Base-by-base conservation (phyloP, 2,888 invertebrate species). In the Liodrosophila aerea region DNA sequence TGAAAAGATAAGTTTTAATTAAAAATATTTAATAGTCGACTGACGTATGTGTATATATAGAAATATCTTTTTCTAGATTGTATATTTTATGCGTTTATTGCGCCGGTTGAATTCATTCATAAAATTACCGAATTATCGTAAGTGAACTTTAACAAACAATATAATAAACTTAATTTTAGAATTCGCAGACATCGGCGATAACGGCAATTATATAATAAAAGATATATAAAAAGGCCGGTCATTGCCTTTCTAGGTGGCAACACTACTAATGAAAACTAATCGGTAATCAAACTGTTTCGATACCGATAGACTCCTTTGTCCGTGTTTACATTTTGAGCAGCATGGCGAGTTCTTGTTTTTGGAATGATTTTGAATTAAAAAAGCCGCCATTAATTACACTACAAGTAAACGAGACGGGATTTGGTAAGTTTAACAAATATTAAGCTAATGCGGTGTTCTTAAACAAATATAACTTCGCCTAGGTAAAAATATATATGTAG, bases 351-450 rank as follows among this genome's bases (percentile, higher is more conserved):
- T 52, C 75, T 51, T 85, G 75, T 49, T 63, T 87, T 67, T 88
- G 87, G 87, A 89, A 89, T 39, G 87, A 90, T 27, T 82, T 83
- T 64, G 74, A 87, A 41, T 69, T 89, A 63, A 88, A 84, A 39
- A 86, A 80, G 13, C 90, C 89, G 2, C 88, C 89, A 1, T 53
- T 88, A 9, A 45, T 88, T 1, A 88, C 87, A 0, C 37, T 88
- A 4, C 69, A 61, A 31, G 73, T 78, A 11, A 39, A 49, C 7
- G 62, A 87, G 4, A 72, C 73, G 0, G 47, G 40, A 1, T 85
- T 85, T 52, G 87, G 89, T 89, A 73, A 66, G 67, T 43, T 1
- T 2, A n/a, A 36, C 7, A 31, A 22, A 30, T 34, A 11, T 0
- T 7, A 0, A 1, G 15, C 1, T 8, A 8, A 1, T 1, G 9